Conservation (phyloP, 2,888 invertebrate species). For the Taphrorychus bicolor region DNA sequence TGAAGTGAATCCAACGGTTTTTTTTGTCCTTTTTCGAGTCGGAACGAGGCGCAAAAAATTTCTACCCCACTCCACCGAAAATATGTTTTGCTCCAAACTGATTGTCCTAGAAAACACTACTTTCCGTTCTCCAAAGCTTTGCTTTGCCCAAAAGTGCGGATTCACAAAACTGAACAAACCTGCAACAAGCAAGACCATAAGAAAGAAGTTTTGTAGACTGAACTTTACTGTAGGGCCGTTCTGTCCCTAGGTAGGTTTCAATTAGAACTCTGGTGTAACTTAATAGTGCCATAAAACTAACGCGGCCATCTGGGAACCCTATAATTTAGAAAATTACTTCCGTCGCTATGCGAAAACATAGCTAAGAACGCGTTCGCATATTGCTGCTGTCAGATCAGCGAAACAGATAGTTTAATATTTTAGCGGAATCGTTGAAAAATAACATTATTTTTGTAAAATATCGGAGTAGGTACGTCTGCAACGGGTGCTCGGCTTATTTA, state of each 20-base stretch:
- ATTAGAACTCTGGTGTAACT: constrained; percentile 7
- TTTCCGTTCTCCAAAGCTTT: no score
- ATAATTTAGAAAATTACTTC: constrained; percentile 32
- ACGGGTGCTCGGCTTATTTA: neutral
- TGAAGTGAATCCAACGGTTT: no score
- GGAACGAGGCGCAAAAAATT: no score
- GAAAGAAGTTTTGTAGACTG: neutral
- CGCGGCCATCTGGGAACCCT: constrained; percentile 22
- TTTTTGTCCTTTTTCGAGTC: no score
- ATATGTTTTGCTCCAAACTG: no score
- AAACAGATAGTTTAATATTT: constrained; percentile 31
- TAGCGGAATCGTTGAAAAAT: constrained; percentile 23
- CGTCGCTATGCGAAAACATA: constrained; percentile 27
- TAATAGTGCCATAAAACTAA: constrained; percentile 27
- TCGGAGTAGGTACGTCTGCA: no score
- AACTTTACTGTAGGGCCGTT: neutral
- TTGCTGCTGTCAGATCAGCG: constrained; percentile 17
- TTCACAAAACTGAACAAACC: neutral
- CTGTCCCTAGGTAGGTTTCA: neutral
- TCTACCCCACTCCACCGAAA: no score
- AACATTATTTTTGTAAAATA: constrained; percentile 26
- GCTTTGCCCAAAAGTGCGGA: neutral
- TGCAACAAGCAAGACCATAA: neutral
- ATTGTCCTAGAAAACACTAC: no score
- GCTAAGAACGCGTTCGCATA: constrained; percentile 28